Base-by-base conservation (phyloP, 2,888 invertebrate species). In the Antheraea yamamai region DNA sequence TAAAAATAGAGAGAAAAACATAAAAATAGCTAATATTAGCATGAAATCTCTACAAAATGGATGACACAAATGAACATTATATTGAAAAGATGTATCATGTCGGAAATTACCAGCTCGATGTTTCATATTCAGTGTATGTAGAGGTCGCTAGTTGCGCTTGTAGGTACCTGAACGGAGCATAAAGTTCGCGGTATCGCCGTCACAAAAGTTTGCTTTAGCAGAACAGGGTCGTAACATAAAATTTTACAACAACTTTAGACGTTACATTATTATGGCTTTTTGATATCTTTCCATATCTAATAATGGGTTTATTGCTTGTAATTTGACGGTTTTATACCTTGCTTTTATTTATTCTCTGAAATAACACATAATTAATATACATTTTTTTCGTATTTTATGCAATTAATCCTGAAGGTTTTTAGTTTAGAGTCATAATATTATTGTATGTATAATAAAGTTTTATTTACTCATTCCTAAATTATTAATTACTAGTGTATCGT, bases 201-300 rank as follows among this genome's bases (percentile, higher is more conserved):
- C 88, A 88, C 89, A 89, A 90, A 91, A 91, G 87, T 91, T 92
- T 87, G 87, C 85, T 89, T 89, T 85, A 83, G 84, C 88, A 86
- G 90, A 89, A 90, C 89, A 89, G 84, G 88, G 89, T 89, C 90
- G 91, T 92, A 90, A 90, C 92, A 89, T 92, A 91, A 92, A 92
- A 92, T 92, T 92, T 93, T 92, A 92, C 91, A 92, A 90, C 92
- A 91, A 92, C 89, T 92, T 92, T 87, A 88, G 92, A 92, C 89
- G 89, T 88, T 85, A 87, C 82, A 83, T 87, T 89, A 88, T 91
- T 92, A 92, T 89, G 77, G 88, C 90, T 90, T 91, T 92, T 92
- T 92, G 90, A 92, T 92, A 92, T 91, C 92, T 91, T 88, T 85
- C 88, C 88, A 86, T 87, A 87, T 88, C 88, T 90, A 89, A 91